Conservation (phyloP, 1,140 invertebrate species). For the Euglossa dilemma region DNA sequence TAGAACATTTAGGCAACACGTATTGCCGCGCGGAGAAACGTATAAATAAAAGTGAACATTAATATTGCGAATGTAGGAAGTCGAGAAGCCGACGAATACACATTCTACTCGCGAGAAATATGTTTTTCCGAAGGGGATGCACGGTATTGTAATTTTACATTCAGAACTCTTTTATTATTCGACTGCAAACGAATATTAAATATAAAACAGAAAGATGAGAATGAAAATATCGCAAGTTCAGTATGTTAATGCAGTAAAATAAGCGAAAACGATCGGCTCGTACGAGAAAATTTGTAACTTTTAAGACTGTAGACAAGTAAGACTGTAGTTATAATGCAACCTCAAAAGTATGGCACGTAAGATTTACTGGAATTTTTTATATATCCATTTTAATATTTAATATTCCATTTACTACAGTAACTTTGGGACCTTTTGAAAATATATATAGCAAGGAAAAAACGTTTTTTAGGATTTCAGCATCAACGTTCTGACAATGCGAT, state of each 20-base stretch:
- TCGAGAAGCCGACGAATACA: slow-evolving; percentile 51
- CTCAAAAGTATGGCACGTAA: background rate
- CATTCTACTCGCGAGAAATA: background rate
- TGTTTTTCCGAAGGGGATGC: slow-evolving; percentile 31
- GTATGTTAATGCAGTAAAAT: background rate
- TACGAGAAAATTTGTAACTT: background rate
- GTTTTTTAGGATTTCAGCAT: background rate
- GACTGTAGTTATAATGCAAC: slow-evolving; percentile 1
- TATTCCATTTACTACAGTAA: slow-evolving; percentile 27
- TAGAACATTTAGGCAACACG: slow-evolving; percentile 71
- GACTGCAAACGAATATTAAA: background rate
- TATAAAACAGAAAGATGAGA: background rate
- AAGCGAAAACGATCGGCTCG: background rate
- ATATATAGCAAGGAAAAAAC: background rate
- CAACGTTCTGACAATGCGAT: background rate
- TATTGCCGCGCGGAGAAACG: slow-evolving; percentile 61
- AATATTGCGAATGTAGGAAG: slow-evolving; percentile 64
- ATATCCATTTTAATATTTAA: slow-evolving; percentile 38
- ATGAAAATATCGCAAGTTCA: background rate
- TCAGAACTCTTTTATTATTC: slow-evolving; percentile 48
- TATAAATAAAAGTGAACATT: slow-evolving; percentile 60
- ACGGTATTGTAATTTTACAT: slow-evolving; percentile 35
- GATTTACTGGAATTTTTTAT: slow-evolving; percentile 23
- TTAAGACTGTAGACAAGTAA: slow-evolving; percentile 32
- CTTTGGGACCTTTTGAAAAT: slow-evolving; percentile 31